Conservation (phyloP, 92 coral and sea anemone species). For the Bergia puertoricense region DNA sequence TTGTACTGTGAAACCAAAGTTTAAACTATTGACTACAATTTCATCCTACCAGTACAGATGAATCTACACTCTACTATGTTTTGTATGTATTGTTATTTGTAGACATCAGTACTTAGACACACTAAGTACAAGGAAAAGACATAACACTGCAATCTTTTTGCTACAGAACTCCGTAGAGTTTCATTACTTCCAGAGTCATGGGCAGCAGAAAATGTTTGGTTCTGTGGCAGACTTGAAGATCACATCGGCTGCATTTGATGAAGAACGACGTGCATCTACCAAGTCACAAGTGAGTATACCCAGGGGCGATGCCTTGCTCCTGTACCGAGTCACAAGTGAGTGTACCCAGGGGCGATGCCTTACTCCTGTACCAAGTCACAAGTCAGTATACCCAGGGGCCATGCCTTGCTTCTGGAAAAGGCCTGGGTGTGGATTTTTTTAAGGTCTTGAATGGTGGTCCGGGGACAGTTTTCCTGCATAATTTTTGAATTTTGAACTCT, state of each 20-base stretch:
- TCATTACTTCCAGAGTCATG: conserved; percentile 66
- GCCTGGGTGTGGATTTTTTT: too few relatives aligned
- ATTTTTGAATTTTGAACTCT: background rate
- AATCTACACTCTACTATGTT: too few relatives aligned
- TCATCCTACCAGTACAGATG: too few relatives aligned
- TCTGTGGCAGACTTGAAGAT: conserved; percentile 71
- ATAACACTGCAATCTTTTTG: background rate
- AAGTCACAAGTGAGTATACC: conserved; percentile 66
- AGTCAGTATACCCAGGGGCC: conserved; percentile 41
- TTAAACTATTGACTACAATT: too few relatives aligned
- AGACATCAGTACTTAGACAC: too few relatives aligned
- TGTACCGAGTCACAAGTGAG: conserved; percentile 74
- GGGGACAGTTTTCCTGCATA: too few relatives aligned
- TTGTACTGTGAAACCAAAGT: too few relatives aligned
- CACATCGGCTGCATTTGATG: conserved; percentile 89
- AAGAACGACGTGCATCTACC: conserved; percentile 71
- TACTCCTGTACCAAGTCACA: conserved; percentile 59
- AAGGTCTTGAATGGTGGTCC: too few relatives aligned
- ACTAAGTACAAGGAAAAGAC: too few relatives aligned
- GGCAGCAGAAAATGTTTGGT: conserved; percentile 79
- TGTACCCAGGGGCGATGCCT: background rate
- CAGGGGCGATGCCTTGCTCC: background rate
- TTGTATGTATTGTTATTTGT: too few relatives aligned
- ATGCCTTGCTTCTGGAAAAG: too few relatives aligned
- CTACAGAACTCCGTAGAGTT: conserved; percentile 82